These are phyloP conservation scores for Apus apus DNA, from an alignment of 2,113 vertebrate species.

Conservation along the genomic window DNA sequence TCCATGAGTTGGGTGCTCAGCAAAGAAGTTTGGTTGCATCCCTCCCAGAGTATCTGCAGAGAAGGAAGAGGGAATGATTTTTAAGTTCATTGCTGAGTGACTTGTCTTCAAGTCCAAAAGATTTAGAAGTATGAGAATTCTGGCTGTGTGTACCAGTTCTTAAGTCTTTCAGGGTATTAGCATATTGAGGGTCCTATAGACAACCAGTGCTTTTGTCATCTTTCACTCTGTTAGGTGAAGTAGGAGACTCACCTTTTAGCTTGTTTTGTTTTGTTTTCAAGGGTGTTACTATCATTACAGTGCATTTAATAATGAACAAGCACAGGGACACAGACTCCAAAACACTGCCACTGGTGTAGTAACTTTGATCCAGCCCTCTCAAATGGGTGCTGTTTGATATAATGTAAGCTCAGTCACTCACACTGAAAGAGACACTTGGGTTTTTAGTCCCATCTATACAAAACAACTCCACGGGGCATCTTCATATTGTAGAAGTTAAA, in stretches of 20 bases:
- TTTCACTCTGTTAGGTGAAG: background rate
- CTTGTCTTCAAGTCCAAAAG: background rate
- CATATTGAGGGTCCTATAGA: background rate
- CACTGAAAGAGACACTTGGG: background rate
- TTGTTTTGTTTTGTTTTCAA: background rate
- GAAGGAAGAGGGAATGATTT: background rate
- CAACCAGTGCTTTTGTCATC: background rate
- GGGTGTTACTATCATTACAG: background rate
- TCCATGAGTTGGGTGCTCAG: background rate
- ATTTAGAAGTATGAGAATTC: background rate
- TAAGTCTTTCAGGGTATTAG: background rate
- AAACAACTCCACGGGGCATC: background rate
- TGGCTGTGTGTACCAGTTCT: background rate
- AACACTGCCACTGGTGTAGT: background rate
- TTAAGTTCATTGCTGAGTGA: background rate
- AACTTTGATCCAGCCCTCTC: background rate
- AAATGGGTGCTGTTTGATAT: background rate
- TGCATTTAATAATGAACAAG: background rate
- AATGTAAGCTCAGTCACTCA: background rate
- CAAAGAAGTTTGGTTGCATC: background rate
- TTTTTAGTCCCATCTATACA: background rate
- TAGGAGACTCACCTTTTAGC: background rate
- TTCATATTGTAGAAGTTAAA: background rate
- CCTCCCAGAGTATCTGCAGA: background rate
- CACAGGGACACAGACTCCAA: background rate